These are phyloP conservation scores for Lepidurus arcticus DNA, from an alignment of 1,140 invertebrate species.

Conservation along the genomic window DNA sequence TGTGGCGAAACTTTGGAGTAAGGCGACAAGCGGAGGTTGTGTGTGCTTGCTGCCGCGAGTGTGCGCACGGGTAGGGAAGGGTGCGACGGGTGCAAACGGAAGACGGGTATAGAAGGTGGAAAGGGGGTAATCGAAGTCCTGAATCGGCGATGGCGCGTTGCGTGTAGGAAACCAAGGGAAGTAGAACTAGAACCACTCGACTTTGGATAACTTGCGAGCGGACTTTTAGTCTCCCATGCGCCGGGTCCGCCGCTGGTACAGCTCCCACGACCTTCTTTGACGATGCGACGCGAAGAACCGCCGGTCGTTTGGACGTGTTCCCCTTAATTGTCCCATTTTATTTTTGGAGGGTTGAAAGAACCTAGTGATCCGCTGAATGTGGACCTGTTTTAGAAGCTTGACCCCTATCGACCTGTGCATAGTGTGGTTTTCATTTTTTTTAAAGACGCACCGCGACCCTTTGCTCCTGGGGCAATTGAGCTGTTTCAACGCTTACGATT, in stretches of 20 bases:
- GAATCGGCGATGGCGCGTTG: conserved; percentile 4
- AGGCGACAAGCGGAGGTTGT: background rate
- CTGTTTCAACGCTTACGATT: too few relatives aligned
- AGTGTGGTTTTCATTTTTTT: background rate
- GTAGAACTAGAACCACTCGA: background rate
- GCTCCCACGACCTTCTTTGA: background rate
- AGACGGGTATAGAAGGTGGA: background rate
- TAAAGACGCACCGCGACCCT: background rate
- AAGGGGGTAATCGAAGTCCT: conserved; percentile 8
- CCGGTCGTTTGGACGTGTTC: background rate
- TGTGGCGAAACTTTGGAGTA: conserved; percentile 6
- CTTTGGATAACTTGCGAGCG: background rate
- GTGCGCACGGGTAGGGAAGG: background rate
- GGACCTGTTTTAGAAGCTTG: background rate
- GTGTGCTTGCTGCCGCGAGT: background rate
- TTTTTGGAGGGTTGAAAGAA: background rate
- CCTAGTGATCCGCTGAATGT: background rate
- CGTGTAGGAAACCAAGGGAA: background rate
- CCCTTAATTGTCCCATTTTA: background rate
- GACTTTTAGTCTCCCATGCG: background rate
- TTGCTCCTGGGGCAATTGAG: background rate
- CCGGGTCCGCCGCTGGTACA: background rate
- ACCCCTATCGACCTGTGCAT: background rate
- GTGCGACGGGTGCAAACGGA: background rate
- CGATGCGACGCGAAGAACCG: background rate